These are phyloP conservation scores for Cheirogaleus medius DNA, from an alignment of 2,113 vertebrate genomes.

Conservation along the genomic window DNA sequence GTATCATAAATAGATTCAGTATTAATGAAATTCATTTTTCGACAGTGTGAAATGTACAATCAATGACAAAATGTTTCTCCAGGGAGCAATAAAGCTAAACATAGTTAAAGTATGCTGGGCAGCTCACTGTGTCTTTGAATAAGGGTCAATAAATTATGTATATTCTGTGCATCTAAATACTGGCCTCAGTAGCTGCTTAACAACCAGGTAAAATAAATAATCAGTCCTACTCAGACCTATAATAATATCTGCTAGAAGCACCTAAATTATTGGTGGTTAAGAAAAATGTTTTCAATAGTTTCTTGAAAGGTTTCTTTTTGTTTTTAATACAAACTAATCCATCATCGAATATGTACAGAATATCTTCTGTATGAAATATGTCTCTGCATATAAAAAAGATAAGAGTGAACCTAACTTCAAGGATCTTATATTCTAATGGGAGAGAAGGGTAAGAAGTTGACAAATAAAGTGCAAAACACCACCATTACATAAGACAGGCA, in stretches of 20 bases:
- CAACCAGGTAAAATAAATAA: conserved; percentile 66
- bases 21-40: conserved; percentile 57
- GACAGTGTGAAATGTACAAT: conserved; percentile 55
- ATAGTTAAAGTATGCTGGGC: conserved; percentile 47
- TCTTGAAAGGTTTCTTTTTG: background rate
- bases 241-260: conserved; percentile 33
- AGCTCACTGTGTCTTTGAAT: conserved; percentile 38
- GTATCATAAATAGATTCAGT: conserved; percentile 39
- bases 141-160: conserved; percentile 57
- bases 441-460: background rate
- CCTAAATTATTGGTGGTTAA: background rate
- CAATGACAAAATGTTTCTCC: conserved; percentile 60
- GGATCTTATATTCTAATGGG: background rate
- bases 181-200: conserved; percentile 58
- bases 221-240: background rate
- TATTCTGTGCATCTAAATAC: conserved; percentile 33
- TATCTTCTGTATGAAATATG: background rate
- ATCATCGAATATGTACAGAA: background rate
- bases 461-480: background rate
- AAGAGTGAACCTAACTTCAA: background rate
- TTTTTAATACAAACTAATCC: background rate
- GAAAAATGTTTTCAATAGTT: background rate
- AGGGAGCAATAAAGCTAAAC: conserved; percentile 66
- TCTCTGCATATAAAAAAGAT: background rate
- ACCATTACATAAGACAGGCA: background rate